These are phyloP conservation scores for Lampropteryx suffumata DNA, from an alignment of 2,888 invertebrate species.

Conservation along the genomic window DNA sequence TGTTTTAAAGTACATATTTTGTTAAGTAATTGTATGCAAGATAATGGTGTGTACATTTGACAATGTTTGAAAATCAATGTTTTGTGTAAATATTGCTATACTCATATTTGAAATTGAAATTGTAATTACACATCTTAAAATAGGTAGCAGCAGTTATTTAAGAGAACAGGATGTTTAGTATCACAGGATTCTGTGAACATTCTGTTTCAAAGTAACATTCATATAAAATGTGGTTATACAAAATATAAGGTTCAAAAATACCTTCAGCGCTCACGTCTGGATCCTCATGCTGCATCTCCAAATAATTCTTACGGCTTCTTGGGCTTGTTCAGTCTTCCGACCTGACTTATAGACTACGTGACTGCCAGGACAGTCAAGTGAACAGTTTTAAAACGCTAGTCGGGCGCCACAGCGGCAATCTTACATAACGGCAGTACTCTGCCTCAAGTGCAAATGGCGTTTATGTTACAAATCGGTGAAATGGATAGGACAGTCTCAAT, in stretches of 20 bases:
- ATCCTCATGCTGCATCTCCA: slow-evolving; percentile 78
- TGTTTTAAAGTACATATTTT: slow-evolving; percentile 3
- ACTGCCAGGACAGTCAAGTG: slow-evolving; percentile 82
- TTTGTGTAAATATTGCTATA: too few species aligned
- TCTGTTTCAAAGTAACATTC: slow-evolving; percentile 41
- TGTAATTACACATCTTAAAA: slow-evolving; percentile 9
- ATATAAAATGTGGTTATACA: slow-evolving; percentile 67
- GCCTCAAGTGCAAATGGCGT: slow-evolving; percentile 49
- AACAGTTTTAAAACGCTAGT: slow-evolving; percentile 81
- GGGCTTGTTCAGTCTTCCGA: slow-evolving; percentile 81
- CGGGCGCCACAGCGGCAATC: slow-evolving; percentile 62
- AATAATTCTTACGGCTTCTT: slow-evolving; percentile 77
- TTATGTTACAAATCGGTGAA: slow-evolving; percentile 49
- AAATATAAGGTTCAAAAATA: slow-evolving; percentile 77
- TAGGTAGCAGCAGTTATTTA: neutral
- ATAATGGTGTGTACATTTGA: slow-evolving; percentile 2
- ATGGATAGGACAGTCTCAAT: slow-evolving; percentile 54
- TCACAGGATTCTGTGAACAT: slow-evolving; percentile 23
- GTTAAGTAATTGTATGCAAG: neutral
- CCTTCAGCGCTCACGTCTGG: slow-evolving; percentile 75
- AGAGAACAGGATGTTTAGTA: slow-evolving; percentile 14
- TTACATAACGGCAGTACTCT: slow-evolving; percentile 52
- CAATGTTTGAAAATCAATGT: too few species aligned
- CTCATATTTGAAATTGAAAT: too few species aligned
- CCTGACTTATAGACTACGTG: slow-evolving; percentile 83